Percentiles rank a stretch among this genome's conserved stretches.
Evolutionary conservation across 2,797 vertebrate genomes (phyloP).

Genomic region (Borostomias antarcticus): DNA sequence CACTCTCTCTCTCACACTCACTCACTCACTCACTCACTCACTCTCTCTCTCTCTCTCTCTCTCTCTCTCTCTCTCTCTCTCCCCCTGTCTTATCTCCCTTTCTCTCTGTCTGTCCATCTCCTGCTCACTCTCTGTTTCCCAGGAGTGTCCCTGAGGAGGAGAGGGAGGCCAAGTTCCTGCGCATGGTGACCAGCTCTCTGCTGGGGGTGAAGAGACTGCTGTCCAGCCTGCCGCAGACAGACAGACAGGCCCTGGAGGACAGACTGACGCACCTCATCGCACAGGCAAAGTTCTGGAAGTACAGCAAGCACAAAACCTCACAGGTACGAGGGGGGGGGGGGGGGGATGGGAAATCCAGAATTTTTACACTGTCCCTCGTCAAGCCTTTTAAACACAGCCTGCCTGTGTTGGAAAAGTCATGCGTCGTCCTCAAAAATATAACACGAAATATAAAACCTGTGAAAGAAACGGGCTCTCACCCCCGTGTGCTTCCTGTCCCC

Average conservation of each 20-base stretch:
- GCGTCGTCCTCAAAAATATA: background rate
- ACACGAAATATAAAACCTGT: background rate
- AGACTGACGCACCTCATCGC: constrained; percentile 79
- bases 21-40: background rate
- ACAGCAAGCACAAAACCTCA: constrained; percentile 86
- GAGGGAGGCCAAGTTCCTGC: constrained; percentile 88
- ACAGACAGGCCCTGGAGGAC: constrained; percentile 76
- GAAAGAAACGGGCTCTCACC: background rate
- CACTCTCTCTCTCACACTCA: constrained; percentile 65
- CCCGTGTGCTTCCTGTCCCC: constrained; percentile 5
- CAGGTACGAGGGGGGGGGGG: constrained; percentile 80
- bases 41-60: constrained; percentile 2
- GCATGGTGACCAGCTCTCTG: constrained; percentile 91
- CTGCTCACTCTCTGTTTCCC: constrained; percentile 43
- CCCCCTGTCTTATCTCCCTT: constrained; percentile 4
- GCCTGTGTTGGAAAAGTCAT: too few relatives aligned
- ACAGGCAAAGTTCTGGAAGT: constrained; percentile 95
- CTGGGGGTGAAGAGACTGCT: constrained; percentile 91
- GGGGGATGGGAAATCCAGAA: too few relatives aligned
- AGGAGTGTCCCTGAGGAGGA: constrained; percentile 92
- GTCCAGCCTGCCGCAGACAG: constrained; percentile 79
- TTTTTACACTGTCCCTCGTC: too few relatives aligned
- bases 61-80: constrained; percentile 35
- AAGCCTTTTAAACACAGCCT: too few relatives aligned
- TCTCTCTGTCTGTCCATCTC: background rate